Percentiles rank a stretch among this genome's conserved stretches.
Conservation (phyloP, 1,140 invertebrate species). For the Neodiprion virginianus region DNA sequence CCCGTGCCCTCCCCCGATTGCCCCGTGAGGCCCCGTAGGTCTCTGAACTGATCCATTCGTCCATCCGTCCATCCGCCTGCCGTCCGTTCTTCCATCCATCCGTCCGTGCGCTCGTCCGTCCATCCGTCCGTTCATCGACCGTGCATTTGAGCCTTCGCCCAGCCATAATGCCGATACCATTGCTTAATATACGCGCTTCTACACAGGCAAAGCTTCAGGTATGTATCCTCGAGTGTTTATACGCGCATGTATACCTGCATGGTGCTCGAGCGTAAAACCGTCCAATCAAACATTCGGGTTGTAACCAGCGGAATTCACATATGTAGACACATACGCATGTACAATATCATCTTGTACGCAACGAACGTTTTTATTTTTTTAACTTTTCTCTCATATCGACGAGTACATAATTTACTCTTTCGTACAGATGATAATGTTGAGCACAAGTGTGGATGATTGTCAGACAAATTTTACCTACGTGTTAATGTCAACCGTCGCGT, state of each 20-base stretch:
- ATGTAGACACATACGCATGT: neutral
- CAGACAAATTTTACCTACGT: no score
- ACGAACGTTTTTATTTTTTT: neutral
- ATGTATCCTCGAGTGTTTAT: neutral
- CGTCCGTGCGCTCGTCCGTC: conserved; percentile 36
- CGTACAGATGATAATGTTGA: no score
- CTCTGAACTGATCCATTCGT: conserved; percentile 21
- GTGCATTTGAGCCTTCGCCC: conserved; percentile 29
- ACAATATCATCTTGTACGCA: neutral
- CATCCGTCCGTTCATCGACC: conserved; percentile 39
- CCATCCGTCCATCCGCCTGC: conserved; percentile 45
- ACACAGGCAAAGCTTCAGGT: neutral
- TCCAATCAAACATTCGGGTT: neutral
- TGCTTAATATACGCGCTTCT: neutral
- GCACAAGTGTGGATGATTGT: no score
- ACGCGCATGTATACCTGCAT: neutral
- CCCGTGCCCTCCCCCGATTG: conserved; percentile 50
- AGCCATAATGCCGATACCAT: conserved; percentile 1
- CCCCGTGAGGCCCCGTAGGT: conserved; percentile 29
- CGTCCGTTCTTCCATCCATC: conserved; percentile 34
- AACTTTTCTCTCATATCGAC: neutral
- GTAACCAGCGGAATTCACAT: neutral
- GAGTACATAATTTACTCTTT: no score
- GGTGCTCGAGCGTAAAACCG: conserved; percentile 26
- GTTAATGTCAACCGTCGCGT: no score